Percentiles rank a stretch among this genome's conserved stretches.
These are phyloP conservation scores for Chrysotoxum bicinctum DNA, from an alignment of 2,888 invertebrate genomes.

Conservation along the genomic window DNA sequence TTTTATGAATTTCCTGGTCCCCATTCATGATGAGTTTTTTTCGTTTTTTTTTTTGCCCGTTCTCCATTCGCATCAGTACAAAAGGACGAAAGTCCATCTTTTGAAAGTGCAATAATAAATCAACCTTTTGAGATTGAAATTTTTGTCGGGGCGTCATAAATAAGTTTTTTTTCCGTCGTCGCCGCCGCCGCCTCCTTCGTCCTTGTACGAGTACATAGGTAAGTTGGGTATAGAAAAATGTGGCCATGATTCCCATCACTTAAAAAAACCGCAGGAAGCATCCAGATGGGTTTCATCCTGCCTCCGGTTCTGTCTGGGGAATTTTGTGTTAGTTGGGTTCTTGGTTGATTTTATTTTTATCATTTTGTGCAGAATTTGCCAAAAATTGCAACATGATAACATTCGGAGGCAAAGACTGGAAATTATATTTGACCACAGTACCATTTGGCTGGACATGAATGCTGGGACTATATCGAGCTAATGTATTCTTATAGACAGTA, in stretches of 20 bases:
- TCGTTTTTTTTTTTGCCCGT: conserved; percentile 41
- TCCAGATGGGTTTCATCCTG: conserved; percentile 58
- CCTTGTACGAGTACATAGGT: neutral
- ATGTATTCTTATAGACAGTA: neutral
- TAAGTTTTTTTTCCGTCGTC: conserved; percentile 42
- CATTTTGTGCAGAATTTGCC: conserved; percentile 51
- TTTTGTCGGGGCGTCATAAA: conserved; percentile 64
- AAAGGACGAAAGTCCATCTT: conserved; percentile 53
- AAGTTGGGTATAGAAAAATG: neutral
- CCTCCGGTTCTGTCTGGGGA: conserved; percentile 52
- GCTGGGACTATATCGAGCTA: conserved; percentile 21
- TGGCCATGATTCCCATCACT: conserved; percentile 52
- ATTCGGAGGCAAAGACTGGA: conserved; percentile 38
- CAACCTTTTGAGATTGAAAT: conserved; percentile 72
- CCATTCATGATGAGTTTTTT: conserved; percentile 28
- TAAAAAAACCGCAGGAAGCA: conserved; percentile 59
- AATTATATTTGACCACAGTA: conserved; percentile 66
- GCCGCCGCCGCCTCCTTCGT: conserved; percentile 7
- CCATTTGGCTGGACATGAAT: conserved; percentile 67
- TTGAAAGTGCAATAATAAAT: conserved; percentile 64
- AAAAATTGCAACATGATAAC: conserved; percentile 60
- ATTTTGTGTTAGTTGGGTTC: conserved; percentile 31
- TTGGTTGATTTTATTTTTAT: conserved; percentile 9
- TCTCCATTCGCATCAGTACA: conserved; percentile 46
- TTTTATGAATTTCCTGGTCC: conserved; percentile 40